Evolutionary conservation across 2,888 invertebrate genomes (phyloP).

Genomic region (Polyploca ridens): DNA sequence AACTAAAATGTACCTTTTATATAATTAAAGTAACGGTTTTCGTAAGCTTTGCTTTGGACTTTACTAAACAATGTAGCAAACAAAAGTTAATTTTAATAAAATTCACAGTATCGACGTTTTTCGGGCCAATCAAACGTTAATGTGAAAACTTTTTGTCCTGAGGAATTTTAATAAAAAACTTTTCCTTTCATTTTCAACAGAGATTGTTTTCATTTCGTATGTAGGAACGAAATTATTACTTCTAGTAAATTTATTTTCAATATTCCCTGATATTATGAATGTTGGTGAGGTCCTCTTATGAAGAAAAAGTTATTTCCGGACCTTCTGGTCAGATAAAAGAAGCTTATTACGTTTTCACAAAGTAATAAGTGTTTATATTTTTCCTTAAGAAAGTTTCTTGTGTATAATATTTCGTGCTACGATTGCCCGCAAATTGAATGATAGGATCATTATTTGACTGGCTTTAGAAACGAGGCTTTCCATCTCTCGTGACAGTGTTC

Average conservation of each 20-base stretch:
- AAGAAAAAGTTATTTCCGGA: slow-evolving; percentile 1
- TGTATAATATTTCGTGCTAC: neutral
- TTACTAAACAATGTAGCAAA: neutral
- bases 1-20: no score
- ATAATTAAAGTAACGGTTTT: no score
- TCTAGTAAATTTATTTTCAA: neutral
- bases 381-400: neutral
- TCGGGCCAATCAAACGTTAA: slow-evolving; percentile 17
- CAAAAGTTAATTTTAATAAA: neutral
- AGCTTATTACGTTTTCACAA: neutral
- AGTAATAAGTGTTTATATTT: neutral
- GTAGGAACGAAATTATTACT: slow-evolving; percentile 1
- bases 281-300: neutral
- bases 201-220: neutral
- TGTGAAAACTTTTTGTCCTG: slow-evolving; percentile 17
- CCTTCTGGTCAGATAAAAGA: neutral
- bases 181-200: slow-evolving; percentile 3
- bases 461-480: slow-evolving; percentile 1
- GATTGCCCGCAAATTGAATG: slow-evolving; percentile 3
- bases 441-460: neutral
- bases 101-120: neutral
- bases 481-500: slow-evolving; percentile 1
- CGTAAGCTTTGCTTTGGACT: neutral
- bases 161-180: slow-evolving; percentile 21
- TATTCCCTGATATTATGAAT: neutral